A percentile compares a stretch with the other conserved stretches of the same genome.
These are phyloP conservation scores for Heteromyza rotundicornis DNA, from an alignment of 2,888 invertebrate genomes.

Conservation along the genomic window DNA sequence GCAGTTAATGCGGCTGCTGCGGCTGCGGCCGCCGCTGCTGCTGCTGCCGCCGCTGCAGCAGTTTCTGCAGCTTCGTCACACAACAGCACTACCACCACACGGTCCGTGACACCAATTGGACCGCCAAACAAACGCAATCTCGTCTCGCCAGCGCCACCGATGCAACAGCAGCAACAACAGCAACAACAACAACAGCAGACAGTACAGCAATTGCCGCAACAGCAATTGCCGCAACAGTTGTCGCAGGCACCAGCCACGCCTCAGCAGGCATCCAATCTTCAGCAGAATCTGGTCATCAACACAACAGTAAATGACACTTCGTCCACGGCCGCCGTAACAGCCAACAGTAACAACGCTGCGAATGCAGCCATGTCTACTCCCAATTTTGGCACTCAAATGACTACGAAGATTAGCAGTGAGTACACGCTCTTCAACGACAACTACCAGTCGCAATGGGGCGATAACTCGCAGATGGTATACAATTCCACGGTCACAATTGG, in stretches of 20 bases:
- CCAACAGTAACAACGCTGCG: slow-evolving; percentile 24
- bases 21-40: slow-evolving; percentile 40
- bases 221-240: slow-evolving; percentile 7
- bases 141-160: not conserved
- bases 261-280: slow-evolving; percentile 21
- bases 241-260: slow-evolving; percentile 44
- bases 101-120: slow-evolving; percentile 60
- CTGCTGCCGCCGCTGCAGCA: slow-evolving; percentile 28
- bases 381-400: slow-evolving; percentile 49
- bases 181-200: slow-evolving; percentile 31
- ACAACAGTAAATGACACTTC: slow-evolving; percentile 41
- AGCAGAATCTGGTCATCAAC: slow-evolving; percentile 48
- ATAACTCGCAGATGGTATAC: slow-evolving; percentile 61
- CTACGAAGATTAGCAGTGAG: slow-evolving; percentile 65
- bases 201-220: slow-evolving; percentile 27
- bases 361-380: slow-evolving; percentile 39
- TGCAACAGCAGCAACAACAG: slow-evolving; percentile 20
- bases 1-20: slow-evolving; percentile 55
- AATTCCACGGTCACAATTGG: slow-evolving; percentile 59
- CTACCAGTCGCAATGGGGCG: slow-evolving; percentile 65
- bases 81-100: slow-evolving; percentile 29
- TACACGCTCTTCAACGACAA: slow-evolving; percentile 91
- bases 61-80: not conserved
- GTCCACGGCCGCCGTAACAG: slow-evolving; percentile 24
- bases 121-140: slow-evolving; percentile 36